Percentiles rank a stretch among this genome's conserved stretches.
Evolutionary conservation across 2,888 invertebrate genomes (phyloP).

Genomic region (Taphrorychus bicolor): DNA sequence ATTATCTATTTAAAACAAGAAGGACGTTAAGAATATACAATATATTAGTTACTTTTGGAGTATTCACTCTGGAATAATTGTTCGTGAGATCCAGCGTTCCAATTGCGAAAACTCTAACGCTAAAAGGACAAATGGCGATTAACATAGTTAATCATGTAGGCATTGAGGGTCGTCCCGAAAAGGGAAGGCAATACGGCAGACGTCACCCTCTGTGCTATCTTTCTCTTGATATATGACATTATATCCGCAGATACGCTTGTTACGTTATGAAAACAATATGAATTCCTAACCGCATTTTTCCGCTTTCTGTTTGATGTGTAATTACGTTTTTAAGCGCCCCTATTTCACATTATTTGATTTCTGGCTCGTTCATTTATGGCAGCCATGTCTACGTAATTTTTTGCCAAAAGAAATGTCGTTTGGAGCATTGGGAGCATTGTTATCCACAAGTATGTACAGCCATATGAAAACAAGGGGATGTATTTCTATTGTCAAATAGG

Average conservation of each 20-base stretch:
- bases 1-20: no score
- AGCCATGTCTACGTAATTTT: background rate
- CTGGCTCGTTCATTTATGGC: constrained; percentile 32
- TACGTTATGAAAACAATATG: constrained; percentile 62
- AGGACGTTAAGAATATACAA: no score
- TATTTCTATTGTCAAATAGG: no score
- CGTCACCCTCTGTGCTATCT: constrained; percentile 48
- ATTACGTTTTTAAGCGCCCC: constrained; percentile 58
- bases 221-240: constrained; percentile 59
- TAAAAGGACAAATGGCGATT: constrained; percentile 56
- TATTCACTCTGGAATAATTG: background rate
- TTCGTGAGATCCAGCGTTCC: no score
- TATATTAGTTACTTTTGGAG: background rate
- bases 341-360: constrained; percentile 43
- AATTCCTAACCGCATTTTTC: constrained; percentile 61
- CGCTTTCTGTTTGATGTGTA: constrained; percentile 60
- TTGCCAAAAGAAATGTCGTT: background rate
- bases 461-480: no score
- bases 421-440: no score
- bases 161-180: constrained; percentile 43
- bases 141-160: constrained; percentile 60
- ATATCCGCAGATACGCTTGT: constrained; percentile 55
- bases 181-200: constrained; percentile 39
- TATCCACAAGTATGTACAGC: no score
- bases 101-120: constrained; percentile 31